Percentiles rank a stretch among this genome's conserved stretches.
These are phyloP conservation scores for Drosophila paulistorum DNA, from an alignment of 1,140 invertebrate species.

Conservation along the genomic window DNA sequence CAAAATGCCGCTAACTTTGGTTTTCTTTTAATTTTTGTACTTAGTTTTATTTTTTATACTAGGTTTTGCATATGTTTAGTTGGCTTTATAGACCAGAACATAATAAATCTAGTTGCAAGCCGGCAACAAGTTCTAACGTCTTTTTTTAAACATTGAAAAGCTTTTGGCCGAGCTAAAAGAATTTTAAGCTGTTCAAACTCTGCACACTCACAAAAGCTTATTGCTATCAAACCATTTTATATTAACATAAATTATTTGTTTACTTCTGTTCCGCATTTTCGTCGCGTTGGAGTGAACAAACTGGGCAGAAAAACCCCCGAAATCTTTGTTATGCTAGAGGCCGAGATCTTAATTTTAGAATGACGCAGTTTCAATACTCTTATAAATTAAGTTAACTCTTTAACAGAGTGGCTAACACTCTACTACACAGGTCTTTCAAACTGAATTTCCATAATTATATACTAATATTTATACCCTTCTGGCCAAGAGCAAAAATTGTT, in stretches of 20 bases:
- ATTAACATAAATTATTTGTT: background rate
- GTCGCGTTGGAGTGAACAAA: background rate
- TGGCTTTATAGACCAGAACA: constrained; percentile 31
- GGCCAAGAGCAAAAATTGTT: background rate
- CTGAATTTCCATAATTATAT: too few relatives aligned
- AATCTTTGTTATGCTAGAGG: background rate
- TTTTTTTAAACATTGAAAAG: background rate
- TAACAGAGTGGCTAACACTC: too few relatives aligned
- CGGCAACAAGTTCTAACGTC: constrained; percentile 29
- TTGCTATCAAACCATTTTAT: constrained; percentile 4
- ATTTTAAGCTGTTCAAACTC: constrained; percentile 6
- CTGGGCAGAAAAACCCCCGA: background rate
- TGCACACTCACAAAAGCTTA: constrained; percentile 16
- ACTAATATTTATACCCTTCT: too few relatives aligned
- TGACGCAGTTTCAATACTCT: too few relatives aligned
- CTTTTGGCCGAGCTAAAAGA: constrained; percentile 25
- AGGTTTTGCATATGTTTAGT: constrained; percentile 13
- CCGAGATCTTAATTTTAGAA: too few relatives aligned
- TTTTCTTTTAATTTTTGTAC: background rate
- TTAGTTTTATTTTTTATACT: constrained; percentile 11
- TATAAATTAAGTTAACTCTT: too few relatives aligned
- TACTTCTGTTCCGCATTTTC: background rate
- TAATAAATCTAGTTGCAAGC: background rate
- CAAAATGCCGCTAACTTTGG: constrained; percentile 43
- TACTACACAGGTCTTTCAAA: too few relatives aligned